These are phyloP conservation scores for Menidia menidia DNA, from an alignment of 2,797 vertebrate species.

Conservation along the genomic window DNA sequence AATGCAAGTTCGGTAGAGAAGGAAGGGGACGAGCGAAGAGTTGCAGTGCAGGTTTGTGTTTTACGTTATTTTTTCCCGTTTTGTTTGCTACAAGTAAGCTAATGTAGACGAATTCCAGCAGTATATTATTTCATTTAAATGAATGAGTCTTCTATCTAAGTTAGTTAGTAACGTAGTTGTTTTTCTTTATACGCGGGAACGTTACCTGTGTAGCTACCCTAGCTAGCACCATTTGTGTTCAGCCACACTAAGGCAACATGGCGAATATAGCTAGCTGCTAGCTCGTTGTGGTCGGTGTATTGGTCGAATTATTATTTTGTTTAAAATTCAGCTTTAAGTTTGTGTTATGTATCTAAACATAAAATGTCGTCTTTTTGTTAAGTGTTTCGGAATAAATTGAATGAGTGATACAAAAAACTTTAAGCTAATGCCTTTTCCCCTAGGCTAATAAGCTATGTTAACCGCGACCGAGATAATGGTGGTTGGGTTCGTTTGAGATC, in stretches of 20 bases:
- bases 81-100: not conserved
- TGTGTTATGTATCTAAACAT: rapidly evolving
- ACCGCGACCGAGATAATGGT: not conserved
- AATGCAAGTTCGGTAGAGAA: conserved; percentile 61
- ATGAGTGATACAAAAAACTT: not conserved
- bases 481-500: not conserved
- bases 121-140: not conserved
- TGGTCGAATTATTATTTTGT: not conserved
- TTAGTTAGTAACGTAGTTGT: rapidly evolving
- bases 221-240: conserved; percentile 39
- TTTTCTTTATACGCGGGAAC: not conserved
- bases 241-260: conserved; percentile 69
- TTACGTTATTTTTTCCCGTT: conserved; percentile 21
- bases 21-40: conserved; percentile 55
- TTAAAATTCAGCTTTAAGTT: rapidly evolving
- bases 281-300: conserved; percentile 27
- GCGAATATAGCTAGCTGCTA: conserved; percentile 70
- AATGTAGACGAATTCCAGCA: not conserved
- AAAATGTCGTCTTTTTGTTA: rapidly evolving
- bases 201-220: conserved; percentile 38
- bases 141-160: rapidly evolving
- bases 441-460: conserved; percentile 26
- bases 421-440: conserved; percentile 22
- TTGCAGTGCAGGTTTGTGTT: conserved; percentile 66
- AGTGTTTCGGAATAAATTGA: rapidly evolving